Conservation (phyloP, 2,113 vertebrate species). For the Rhinoderma darwinii region DNA sequence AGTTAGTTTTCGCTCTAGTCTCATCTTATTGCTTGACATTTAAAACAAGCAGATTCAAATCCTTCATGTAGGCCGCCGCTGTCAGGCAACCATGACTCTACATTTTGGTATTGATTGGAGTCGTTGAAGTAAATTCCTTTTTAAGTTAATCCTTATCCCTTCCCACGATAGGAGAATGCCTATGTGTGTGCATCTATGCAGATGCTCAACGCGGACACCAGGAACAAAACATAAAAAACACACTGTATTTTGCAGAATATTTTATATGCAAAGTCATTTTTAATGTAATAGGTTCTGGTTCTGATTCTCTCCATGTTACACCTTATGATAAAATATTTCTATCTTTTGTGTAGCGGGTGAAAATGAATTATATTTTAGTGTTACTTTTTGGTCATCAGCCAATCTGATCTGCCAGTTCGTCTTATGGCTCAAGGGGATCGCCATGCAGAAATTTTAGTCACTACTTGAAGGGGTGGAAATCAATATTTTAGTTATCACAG, state of each 20-base stretch:
- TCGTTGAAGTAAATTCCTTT: slow-evolving; percentile 76
- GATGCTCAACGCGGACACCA: slow-evolving; percentile 42
- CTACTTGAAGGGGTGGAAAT: slow-evolving; percentile 23
- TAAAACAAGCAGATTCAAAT: slow-evolving; percentile 71
- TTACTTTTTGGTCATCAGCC: slow-evolving; percentile 34
- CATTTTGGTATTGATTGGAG: slow-evolving; percentile 82
- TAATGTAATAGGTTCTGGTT: background rate
- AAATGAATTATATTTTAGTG: slow-evolving; percentile 22
- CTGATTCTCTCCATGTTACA: background rate
- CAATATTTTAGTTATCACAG: slow-evolving; percentile 31
- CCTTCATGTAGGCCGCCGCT: slow-evolving; percentile 76
- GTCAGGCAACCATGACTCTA: slow-evolving; percentile 82
- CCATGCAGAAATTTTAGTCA: slow-evolving; percentile 25
- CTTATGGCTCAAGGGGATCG: slow-evolving; percentile 10
- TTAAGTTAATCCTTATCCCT: slow-evolving; percentile 66
- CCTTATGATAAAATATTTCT: background rate
- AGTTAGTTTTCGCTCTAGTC: slow-evolving; percentile 67
- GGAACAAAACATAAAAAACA: background rate
- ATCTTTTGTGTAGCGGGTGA: background rate
- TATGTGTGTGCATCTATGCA: slow-evolving; percentile 57
- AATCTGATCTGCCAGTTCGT: slow-evolving; percentile 4
- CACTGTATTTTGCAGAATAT: slow-evolving; percentile 26
- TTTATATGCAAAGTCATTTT: slow-evolving; percentile 31
- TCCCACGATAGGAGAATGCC: slow-evolving; percentile 33
- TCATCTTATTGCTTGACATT: slow-evolving; percentile 78